phyloP scores from a whole-genome alignment of 2,113 vertebrate species.

The Raja brachyura region DNA sequence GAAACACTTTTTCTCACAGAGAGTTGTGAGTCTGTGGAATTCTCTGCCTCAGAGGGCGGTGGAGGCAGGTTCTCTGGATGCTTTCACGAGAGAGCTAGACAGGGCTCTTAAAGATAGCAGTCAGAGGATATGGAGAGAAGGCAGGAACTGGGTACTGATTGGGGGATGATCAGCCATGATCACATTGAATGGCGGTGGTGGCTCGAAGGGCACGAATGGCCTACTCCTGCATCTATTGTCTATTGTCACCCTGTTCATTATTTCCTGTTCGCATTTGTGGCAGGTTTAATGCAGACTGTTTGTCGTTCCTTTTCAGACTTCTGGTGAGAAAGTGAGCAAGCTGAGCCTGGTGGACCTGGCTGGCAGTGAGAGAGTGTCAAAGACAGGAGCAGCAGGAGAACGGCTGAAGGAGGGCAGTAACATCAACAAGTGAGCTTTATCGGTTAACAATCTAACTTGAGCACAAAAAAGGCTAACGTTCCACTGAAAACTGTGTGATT shows the following conservation, averaged over 20 bases:
- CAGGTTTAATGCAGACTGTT: not conserved
- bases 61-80: no score
- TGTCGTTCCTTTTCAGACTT: constrained; percentile 64
- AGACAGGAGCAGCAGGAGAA: constrained; percentile 92
- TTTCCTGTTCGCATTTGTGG: not conserved
- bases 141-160: no score
- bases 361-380: constrained; percentile 89
- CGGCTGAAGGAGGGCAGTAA: constrained; percentile 96
- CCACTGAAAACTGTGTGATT: not conserved
- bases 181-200: no score
- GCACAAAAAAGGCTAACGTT: not conserved
- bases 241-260: not conserved
- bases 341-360: constrained; percentile 95
- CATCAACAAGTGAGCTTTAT: constrained; percentile 80
- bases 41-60: no score
- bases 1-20: no score
- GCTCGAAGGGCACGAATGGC: no score
- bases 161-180: no score
- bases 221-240: no score
- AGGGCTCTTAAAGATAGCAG: no score
- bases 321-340: constrained; percentile 96
- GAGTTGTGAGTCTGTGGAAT: no score
- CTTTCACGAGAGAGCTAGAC: no score
- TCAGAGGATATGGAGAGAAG: no score
- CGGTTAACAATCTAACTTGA: not conserved